Base-by-base conservation (phyloP, 2,797 vertebrate genomes). In the Chiloscyllium punctatum region DNA sequence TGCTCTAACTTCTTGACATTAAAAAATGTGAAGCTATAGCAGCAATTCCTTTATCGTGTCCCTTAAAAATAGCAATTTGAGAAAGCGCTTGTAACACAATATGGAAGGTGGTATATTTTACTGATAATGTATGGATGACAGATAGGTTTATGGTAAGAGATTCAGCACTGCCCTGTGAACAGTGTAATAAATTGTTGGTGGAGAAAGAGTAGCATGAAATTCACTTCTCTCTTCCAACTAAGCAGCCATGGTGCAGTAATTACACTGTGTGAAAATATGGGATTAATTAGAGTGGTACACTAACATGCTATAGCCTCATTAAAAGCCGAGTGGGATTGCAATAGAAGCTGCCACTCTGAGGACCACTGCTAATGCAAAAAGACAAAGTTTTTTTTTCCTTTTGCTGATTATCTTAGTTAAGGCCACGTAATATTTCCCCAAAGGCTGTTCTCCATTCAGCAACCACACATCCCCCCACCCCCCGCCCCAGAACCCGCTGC, bases 61-160 rank as follows among this genome's bases (percentile, higher is more conserved):
- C 98, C 98, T 98, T 98, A 98, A 98, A 99, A 99, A 99, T 98
- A 99, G 98, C 98, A 98, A 98, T 98, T 98, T 99, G 98, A 98
- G 97, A 98, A 97, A 98, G 98, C 98, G 98, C 98, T 99, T 98
- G 98, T 98, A 98, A 98, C 98, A 98, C 98, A 98, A 98, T 98
- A 98, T 98, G 98, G 98, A 98, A 98, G 98, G 98, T 97, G 98
- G 98, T 98, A 98, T 98, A 98, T 98, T 98, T 98, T 98, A 98
- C 98, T 98, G 99, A 98, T 99, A 99, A 99, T 98, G 98, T 98
- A 98, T 98, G 98, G 98, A 98, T 99, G 99, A 99, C 98, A 98
- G 99, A 98, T 98, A 98, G 98, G 98, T 98, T 98, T 97, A 98
- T 98, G 98, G 98, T 97, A 97, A 98, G 98, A 98, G 98, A 98